Percentiles rank a stretch among this genome's conserved stretches.
These are phyloP conservation scores for Enteromius anoplus DNA, from an alignment of 2,797 vertebrate species.

Conservation along the genomic window DNA sequence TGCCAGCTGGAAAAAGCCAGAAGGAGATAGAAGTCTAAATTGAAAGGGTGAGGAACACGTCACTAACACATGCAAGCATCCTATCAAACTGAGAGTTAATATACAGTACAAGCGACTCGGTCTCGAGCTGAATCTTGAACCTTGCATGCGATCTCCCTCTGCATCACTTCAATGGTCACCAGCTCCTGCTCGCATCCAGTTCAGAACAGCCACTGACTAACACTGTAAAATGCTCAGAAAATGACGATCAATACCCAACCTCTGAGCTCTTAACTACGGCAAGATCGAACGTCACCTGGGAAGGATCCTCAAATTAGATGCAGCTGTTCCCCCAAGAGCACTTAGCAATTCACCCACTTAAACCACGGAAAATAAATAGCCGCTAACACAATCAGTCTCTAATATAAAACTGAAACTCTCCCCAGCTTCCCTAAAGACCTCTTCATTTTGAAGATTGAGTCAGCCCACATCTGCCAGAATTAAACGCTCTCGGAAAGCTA, in stretches of 20 bases:
- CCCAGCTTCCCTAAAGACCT: slow-evolving; percentile 6
- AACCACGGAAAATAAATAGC: slow-evolving; percentile 6
- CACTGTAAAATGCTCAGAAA: background rate
- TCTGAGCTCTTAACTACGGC: slow-evolving; percentile 18
- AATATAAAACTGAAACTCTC: background rate
- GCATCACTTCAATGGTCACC: background rate
- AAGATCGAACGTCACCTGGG: background rate
- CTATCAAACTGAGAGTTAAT: background rate
- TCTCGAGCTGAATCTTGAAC: background rate
- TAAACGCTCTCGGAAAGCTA: slow-evolving; percentile 18
- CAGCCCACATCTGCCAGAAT: slow-evolving; percentile 15
- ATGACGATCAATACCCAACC: background rate
- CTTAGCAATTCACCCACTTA: slow-evolving; percentile 11
- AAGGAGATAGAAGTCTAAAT: background rate
- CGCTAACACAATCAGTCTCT: background rate
- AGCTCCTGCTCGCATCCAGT: background rate
- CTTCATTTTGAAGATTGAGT: slow-evolving; percentile 44
- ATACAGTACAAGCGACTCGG: background rate
- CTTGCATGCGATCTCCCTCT: background rate
- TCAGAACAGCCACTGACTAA: background rate
- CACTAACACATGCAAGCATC: background rate
- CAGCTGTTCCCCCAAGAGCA: slow-evolving; percentile 27
- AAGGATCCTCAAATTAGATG: slow-evolving; percentile 21
- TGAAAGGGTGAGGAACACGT: background rate
- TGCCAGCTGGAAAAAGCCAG: background rate